Evolutionary conservation across 2,113 vertebrate species (phyloP).

Genomic region (Prionailurus bengalensis): DNA sequence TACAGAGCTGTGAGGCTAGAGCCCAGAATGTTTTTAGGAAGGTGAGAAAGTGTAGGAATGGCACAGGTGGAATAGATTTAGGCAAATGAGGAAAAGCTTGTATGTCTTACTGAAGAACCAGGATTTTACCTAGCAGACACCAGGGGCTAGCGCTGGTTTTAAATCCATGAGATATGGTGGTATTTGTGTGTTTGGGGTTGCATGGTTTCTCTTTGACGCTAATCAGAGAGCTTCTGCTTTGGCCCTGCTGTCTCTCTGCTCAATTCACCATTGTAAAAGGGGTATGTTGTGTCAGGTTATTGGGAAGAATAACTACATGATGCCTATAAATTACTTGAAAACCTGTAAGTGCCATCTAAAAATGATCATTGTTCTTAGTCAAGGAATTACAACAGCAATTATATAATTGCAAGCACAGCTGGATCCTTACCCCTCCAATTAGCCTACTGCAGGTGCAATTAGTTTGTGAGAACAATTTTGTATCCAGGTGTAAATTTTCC

Average conservation of each 20-base stretch:
- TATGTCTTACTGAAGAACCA: background rate
- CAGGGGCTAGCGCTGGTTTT: background rate
- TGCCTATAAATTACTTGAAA: background rate
- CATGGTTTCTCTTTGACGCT: background rate
- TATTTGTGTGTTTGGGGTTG: background rate
- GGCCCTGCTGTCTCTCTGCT: background rate
- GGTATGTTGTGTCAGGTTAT: background rate
- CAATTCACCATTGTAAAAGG: background rate
- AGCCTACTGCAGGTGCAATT: constrained; percentile 5
- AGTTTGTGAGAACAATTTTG: constrained; percentile 50
- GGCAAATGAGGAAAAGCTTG: background rate
- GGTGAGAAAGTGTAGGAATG: no score
- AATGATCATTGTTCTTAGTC: background rate
- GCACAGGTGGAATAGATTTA: background rate
- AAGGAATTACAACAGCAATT: background rate
- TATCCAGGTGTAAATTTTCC: constrained; percentile 24
- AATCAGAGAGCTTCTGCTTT: background rate
- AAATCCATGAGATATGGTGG: background rate
- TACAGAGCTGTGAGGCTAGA: background rate
- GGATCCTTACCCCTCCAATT: constrained; percentile 8
- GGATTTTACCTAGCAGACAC: background rate
- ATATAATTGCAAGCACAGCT: background rate
- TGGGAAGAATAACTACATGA: background rate
- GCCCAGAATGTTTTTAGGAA: background rate
- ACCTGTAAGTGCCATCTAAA: background rate